phyloP scores from a whole-genome alignment of 2,113 vertebrate species.

The Acrocephalus arundinaceus region DNA sequence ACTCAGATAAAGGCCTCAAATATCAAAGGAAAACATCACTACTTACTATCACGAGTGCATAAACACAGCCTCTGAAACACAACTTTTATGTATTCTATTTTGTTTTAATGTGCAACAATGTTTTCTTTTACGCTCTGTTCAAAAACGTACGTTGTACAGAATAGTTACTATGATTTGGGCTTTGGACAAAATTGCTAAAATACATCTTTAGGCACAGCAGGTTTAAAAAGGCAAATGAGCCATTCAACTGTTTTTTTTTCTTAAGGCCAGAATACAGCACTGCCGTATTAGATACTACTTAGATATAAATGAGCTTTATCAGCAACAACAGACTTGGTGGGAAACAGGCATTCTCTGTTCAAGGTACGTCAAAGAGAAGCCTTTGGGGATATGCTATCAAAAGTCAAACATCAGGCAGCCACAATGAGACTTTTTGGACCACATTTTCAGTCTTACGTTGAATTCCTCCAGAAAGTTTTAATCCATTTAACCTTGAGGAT shows the following conservation, averaged over 20 bases:
- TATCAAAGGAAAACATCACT: slow-evolving; percentile 19
- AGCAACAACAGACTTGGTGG: not conserved
- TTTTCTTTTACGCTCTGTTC: not conserved
- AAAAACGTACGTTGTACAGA: not conserved
- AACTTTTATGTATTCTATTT: not conserved
- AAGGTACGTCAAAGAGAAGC: slow-evolving; percentile 1
- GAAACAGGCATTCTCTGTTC: slow-evolving; percentile 27
- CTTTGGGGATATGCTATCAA: slow-evolving; percentile 37
- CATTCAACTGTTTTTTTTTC: not conserved
- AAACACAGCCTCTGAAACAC: not conserved
- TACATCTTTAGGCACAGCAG: not conserved
- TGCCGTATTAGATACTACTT: not conserved
- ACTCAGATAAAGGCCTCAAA: not conserved
- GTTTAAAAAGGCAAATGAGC: not conserved
- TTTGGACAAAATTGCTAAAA: not conserved
- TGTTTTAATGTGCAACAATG: not conserved
- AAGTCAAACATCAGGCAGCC: slow-evolving; percentile 2
- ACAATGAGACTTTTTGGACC: not conserved
- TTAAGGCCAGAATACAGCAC: not conserved
- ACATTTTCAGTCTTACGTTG: not conserved
- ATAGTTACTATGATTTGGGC: not conserved
- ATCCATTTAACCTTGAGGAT: not conserved
- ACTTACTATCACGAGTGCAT: not conserved
- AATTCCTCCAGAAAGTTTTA: not conserved
- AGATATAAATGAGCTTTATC: slow-evolving; percentile 26